phyloP scores from a whole-genome alignment of 2,113 vertebrate species.

The Steatornis caripensis region DNA sequence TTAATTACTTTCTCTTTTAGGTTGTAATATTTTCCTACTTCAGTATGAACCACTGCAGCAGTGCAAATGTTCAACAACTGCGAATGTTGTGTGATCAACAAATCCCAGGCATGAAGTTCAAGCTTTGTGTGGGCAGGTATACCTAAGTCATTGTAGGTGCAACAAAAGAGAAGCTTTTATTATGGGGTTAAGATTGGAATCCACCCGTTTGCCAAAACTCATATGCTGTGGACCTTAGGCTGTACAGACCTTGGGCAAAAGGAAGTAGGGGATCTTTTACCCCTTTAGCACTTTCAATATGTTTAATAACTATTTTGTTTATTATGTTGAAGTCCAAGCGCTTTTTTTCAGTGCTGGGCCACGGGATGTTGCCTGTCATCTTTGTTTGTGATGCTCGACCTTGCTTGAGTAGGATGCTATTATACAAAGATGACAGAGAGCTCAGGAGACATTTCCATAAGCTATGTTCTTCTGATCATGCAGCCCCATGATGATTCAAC shows the following conservation, averaged over 20 bases:
- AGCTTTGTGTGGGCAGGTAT: background rate
- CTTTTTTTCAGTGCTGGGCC: background rate
- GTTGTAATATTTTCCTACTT: background rate
- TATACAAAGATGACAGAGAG: constrained; percentile 54
- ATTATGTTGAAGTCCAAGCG: constrained; percentile 4
- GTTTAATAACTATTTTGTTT: constrained; percentile 41
- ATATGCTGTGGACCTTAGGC: background rate
- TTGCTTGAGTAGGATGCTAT: constrained; percentile 36
- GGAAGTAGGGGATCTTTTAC: background rate
- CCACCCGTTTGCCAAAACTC: background rate
- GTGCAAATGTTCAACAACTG: background rate
- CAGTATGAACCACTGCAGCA: background rate
- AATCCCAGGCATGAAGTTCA: background rate
- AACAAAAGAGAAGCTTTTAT: background rate
- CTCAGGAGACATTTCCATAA: constrained; percentile 50
- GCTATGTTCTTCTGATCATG: constrained; percentile 40
- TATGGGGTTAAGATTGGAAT: background rate
- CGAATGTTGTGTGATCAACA: background rate
- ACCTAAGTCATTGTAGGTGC: background rate
- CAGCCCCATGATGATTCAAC: constrained; percentile 35
- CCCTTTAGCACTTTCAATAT: constrained; percentile 14
- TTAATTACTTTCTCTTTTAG: background rate
- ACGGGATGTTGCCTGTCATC: constrained; percentile 1
- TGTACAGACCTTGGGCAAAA: background rate
- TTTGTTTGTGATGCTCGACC: constrained; percentile 36